Evolutionary conservation across 2,113 vertebrate genomes (phyloP).

Genomic region (Calidris pygmaea): DNA sequence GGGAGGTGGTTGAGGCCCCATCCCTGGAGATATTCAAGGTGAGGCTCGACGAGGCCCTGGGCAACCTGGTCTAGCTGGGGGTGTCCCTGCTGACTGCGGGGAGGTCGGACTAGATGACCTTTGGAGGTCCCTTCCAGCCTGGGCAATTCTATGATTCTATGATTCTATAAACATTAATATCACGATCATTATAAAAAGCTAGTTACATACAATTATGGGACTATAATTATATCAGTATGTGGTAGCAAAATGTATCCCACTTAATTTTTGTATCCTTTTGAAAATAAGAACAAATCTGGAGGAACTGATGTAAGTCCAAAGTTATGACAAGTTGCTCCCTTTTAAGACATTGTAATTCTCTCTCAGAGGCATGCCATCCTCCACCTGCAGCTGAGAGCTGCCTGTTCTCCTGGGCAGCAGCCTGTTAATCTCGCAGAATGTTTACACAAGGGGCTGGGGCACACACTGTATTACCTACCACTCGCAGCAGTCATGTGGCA

Average conservation of each 20-base stretch:
- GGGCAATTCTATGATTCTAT: too few species aligned
- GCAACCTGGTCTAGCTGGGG: too few species aligned
- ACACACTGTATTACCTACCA: not conserved
- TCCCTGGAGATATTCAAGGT: too few species aligned
- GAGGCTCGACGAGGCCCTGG: too few species aligned
- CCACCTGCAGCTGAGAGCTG: not conserved
- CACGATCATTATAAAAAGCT: not conserved
- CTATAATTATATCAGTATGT: not conserved
- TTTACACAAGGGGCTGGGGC: not conserved
- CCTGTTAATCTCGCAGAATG: not conserved
- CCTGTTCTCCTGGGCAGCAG: rapidly evolving
- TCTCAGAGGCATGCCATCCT: not conserved
- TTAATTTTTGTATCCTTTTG: not conserved
- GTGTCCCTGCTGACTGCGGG: too few species aligned
- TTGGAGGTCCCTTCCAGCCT: too few species aligned
- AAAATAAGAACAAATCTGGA: not conserved
- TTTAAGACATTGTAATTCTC: not conserved
- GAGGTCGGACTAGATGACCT: too few species aligned
- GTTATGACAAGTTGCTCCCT: not conserved
- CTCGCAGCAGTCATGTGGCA: not conserved
- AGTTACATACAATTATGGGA: not conserved
- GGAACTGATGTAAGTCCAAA: not conserved
- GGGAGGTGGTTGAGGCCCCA: too few species aligned
- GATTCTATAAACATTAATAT: not conserved
- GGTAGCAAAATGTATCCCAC: not conserved